phyloP scores from a whole-genome alignment of 2,888 invertebrate genomes.

The Synanthedon formicaeformis region DNA sequence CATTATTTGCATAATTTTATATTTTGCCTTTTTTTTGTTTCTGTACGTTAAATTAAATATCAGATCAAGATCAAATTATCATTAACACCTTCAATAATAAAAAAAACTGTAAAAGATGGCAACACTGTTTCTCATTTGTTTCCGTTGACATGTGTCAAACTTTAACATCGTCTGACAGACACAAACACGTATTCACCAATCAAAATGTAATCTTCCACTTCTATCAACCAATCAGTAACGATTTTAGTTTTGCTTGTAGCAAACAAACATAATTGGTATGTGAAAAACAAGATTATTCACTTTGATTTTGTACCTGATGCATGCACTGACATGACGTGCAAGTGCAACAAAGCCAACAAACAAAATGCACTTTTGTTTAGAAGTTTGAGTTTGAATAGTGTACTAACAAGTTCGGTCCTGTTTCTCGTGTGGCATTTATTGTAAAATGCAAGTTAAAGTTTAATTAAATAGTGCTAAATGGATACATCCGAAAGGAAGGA shows the following conservation, averaged over 20 bases:
- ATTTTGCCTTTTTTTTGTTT: too few relatives aligned
- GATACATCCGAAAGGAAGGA: too few relatives aligned
- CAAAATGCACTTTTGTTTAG: constrained; percentile 3
- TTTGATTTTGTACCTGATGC: constrained; percentile 3
- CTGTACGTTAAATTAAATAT: too few relatives aligned
- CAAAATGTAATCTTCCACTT: not conserved
- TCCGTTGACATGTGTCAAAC: not conserved
- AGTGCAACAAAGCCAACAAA: constrained; percentile 2
- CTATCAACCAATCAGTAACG: not conserved
- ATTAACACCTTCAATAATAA: too few relatives aligned
- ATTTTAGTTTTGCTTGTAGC: not conserved
- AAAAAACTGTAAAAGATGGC: too few relatives aligned
- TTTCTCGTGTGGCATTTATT: too few relatives aligned
- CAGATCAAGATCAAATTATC: too few relatives aligned
- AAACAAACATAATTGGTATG: not conserved
- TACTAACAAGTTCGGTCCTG: too few relatives aligned
- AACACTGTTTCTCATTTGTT: not conserved
- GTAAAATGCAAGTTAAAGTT: too few relatives aligned
- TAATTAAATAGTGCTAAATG: too few relatives aligned
- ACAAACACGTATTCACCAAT: not conserved
- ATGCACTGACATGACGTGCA: constrained; percentile 8
- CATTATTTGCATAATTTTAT: too few relatives aligned
- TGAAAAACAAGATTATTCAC: constrained; percentile 1
- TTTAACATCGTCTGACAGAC: not conserved
- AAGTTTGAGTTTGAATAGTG: not conserved